A percentile compares a stretch with the other conserved stretches of the same genome.
Evolutionary conservation across 2,888 invertebrate species (phyloP).

Genomic region (Cybosia mesomella): DNA sequence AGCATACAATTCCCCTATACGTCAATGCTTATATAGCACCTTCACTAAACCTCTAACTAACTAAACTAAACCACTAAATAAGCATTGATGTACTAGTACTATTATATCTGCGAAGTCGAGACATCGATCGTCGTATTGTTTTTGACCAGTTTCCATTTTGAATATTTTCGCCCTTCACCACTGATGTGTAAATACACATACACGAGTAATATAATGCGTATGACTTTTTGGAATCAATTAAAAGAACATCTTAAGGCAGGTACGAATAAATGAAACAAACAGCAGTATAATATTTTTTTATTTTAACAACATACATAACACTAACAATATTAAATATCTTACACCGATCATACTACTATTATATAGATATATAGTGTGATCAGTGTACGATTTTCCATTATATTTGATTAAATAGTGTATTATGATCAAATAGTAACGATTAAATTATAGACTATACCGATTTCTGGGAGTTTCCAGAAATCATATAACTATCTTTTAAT

Average conservation of each 20-base stretch:
- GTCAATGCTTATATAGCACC: no score
- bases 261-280: not conserved
- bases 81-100: no score
- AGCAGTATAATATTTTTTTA: not conserved
- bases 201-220: not conserved
- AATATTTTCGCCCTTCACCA: no score
- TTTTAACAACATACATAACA: conserved; percentile 5
- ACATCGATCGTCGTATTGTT: no score
- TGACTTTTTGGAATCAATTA: no score
- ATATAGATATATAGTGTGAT: not conserved
- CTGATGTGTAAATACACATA: not conserved
- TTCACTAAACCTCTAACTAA: no score
- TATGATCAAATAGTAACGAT: not conserved
- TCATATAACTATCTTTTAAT: not conserved
- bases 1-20: no score
- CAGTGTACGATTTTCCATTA: not conserved
- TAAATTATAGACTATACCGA: not conserved
- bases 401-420: not conserved
- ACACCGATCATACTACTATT: not conserved
- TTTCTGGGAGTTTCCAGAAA: not conserved
- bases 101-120: no score
- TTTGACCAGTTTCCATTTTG: no score
- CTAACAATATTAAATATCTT: not conserved
- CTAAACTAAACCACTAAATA: no score
- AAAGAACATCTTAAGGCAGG: no score